Base-by-base conservation (phyloP, 2,113 vertebrate species). In the Desmodus rotundus region DNA sequence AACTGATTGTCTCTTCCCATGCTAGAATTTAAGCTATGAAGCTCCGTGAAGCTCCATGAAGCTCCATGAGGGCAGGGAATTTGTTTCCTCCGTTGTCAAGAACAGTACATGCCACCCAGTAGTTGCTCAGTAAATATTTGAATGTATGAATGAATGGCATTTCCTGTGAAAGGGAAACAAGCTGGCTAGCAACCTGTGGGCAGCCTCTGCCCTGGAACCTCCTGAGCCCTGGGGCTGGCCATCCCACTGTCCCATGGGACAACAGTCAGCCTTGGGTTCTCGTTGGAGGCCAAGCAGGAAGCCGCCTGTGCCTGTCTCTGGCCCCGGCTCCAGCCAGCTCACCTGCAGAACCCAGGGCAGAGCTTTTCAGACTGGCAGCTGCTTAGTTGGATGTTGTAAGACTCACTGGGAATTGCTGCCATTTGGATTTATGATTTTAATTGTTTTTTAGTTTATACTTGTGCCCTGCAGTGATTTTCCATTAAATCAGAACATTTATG, bases 341-440 rank as follows among this genome's bases (percentile, higher is more conserved):
- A 90, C 86, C 92, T 85, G 45, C 22, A 92, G 63, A 72, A 78
- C 91, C 91, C 80, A 76, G 38, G 78, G 82, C 85, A 95, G 47
- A 94, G 94, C 68, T 92, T 61, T 87, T 24, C 73, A 31, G 50
- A 56, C 83, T 95, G 86, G 93, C 96, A 97, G 41, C 80, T 76
- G 38, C 77, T 86, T n/a, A 54, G 83, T 50, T 74, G 19, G 68
- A 89, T 96, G 91, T 96, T 65, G 73, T 88, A 96, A 97, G 94
- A 95, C 70, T 96, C 50, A 4, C 90, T 94, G 86, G 88, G 90
- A 95, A 91, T 83, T 45, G 68, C 85, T 98, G 91, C 93, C 85
- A 91, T 96, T 97, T 93, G 89, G 70, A 78, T 95, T 97, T 97
- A 98, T 97, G 88, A 81, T 89, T 97, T 96, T 97, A 97, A 97